A percentile compares a stretch with the other conserved stretches of the same genome.
Conservation (phyloP, 2,113 vertebrate genomes). For the Sterrhoptilus dennistouni region DNA sequence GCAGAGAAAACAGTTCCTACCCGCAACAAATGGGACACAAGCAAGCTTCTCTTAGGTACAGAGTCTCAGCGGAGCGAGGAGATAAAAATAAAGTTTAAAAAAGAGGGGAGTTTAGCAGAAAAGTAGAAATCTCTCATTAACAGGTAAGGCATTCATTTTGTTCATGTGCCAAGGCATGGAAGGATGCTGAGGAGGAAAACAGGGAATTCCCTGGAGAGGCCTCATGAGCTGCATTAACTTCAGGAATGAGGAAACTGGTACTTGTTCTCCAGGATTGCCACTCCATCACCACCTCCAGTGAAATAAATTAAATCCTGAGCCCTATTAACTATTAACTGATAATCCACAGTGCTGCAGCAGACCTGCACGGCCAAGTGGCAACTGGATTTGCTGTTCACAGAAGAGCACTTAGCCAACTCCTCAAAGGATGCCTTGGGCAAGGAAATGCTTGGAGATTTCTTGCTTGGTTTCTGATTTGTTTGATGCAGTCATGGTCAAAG, state of each 20-base stretch:
- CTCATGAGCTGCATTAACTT: neutral
- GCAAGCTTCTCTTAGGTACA: neutral
- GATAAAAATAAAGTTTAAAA: neutral
- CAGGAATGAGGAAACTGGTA: neutral
- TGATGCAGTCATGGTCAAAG: slow-evolving; percentile 7
- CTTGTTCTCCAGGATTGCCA: neutral
- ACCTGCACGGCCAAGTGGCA: neutral
- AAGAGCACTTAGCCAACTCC: neutral
- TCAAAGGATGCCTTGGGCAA: neutral
- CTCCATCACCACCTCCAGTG: neutral
- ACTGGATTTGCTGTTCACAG: neutral
- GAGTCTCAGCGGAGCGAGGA: neutral
- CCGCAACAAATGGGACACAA: neutral
- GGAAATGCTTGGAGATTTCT: neutral
- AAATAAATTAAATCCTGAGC: neutral
- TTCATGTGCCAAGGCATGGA: neutral
- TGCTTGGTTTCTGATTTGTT: neutral
- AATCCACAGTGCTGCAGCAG: neutral
- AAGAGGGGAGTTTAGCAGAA: neutral
- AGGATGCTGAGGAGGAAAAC: neutral
- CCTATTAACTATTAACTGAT: neutral
- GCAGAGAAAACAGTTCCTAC: neutral
- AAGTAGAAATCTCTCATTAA: neutral
- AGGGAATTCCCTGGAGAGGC: neutral
- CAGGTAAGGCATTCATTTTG: neutral